Conservation (phyloP, 2,888 invertebrate genomes). For the Escarpia spicata region DNA sequence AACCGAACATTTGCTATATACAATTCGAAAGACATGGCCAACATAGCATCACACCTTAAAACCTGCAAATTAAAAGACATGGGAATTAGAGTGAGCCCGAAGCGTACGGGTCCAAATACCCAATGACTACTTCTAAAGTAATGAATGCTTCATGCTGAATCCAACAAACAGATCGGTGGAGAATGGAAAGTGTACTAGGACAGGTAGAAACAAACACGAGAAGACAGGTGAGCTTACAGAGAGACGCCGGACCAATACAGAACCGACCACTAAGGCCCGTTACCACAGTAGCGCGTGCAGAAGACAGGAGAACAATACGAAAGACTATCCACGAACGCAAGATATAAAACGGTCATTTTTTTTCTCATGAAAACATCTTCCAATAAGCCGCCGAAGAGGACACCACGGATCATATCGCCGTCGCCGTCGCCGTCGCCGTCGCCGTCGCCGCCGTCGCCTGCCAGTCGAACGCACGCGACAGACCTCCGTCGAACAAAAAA, state of each 20-base stretch:
- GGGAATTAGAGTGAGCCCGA: too few species aligned
- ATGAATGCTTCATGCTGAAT: too few species aligned
- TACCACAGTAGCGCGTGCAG: background rate
- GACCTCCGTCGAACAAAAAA: background rate
- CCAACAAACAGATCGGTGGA: too few species aligned
- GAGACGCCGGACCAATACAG: background rate
- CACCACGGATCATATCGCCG: background rate
- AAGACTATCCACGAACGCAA: background rate
- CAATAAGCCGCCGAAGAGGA: background rate
- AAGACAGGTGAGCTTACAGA: background rate
- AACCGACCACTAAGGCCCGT: background rate
- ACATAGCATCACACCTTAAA: too few species aligned
- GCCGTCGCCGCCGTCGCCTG: background rate
- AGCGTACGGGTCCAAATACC: too few species aligned
- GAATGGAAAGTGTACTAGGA: too few species aligned
- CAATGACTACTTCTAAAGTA: too few species aligned
- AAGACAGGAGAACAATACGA: background rate
- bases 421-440: background rate
- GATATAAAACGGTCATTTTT: background rate
- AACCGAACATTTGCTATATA: too few species aligned
- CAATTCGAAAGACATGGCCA: too few species aligned
- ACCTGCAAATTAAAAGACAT: too few species aligned
- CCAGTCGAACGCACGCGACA: background rate
- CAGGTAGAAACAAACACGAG: background rate
- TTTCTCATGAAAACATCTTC: constrained; percentile 4